Conservation (phyloP, 2,797 vertebrate genomes). For the Acomys russatus region DNA sequence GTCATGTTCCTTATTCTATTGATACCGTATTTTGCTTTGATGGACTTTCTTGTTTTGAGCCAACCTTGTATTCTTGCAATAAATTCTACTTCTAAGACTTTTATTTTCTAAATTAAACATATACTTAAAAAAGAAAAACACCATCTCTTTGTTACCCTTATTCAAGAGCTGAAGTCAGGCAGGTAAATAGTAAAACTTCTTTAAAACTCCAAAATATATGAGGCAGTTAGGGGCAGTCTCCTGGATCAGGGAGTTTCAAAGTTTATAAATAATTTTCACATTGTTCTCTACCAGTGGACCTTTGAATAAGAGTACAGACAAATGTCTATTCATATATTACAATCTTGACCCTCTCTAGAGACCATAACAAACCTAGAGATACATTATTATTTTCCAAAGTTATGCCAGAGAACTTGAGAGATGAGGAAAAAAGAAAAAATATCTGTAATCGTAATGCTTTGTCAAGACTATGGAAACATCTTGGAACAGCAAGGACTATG, state of each 20-base stretch:
- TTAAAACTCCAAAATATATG: slow-evolving; percentile 35
- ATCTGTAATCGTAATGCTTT: slow-evolving; percentile 8
- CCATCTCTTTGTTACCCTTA: not conserved
- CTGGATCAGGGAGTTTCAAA: not conserved
- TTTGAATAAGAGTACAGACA: not conserved
- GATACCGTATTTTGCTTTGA: not conserved
- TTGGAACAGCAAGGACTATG: not conserved
- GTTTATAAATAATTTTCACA: slow-evolving; percentile 18
- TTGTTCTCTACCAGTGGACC: not conserved
- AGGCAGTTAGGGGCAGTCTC: not conserved
- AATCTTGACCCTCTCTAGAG: not conserved
- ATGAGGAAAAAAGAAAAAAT: slow-evolving; percentile 17
- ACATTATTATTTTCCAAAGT: slow-evolving; percentile 12
- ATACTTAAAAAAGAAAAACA: not conserved
- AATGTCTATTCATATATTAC: not conserved
- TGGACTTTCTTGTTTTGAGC: not conserved
- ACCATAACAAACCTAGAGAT: not conserved
- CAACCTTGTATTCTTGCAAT: slow-evolving; percentile 14
- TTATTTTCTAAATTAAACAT: slow-evolving; percentile 2
- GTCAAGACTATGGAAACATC: not conserved
- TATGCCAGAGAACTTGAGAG: slow-evolving; percentile 31
- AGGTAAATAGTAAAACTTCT: not conserved
- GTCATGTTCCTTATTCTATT: slow-evolving; percentile 8
- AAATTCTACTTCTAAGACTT: slow-evolving; percentile 39
- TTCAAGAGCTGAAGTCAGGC: slow-evolving; percentile 13